Evolutionary conservation across 2,888 invertebrate species (phyloP).

Genomic region (Catocala nupta): DNA sequence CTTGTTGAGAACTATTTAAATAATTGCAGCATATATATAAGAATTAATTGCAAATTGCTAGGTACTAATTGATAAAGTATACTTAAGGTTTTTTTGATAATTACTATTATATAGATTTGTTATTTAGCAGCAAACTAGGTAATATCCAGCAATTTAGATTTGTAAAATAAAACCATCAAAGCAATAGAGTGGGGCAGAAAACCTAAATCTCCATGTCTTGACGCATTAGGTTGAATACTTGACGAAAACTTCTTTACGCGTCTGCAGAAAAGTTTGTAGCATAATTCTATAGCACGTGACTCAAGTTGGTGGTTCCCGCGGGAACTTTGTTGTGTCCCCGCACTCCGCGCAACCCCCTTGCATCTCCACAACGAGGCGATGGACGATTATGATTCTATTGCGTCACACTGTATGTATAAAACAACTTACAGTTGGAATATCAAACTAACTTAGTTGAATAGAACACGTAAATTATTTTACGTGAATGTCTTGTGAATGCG

Average conservation of each 20-base stretch:
- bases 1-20: too few species aligned
- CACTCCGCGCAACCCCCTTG: neutral
- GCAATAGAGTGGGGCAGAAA: too few species aligned
- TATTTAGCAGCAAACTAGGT: too few species aligned
- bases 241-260: neutral
- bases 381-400: constrained; percentile 17
- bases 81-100: too few species aligned
- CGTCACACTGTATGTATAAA: constrained; percentile 8
- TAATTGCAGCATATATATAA: too few species aligned
- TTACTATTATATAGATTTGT: too few species aligned
- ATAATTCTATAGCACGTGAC: constrained; percentile 15
- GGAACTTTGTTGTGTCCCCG: constrained; percentile 1
- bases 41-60: too few species aligned
- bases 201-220: too few species aligned
- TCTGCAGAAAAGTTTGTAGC: constrained; percentile 5
- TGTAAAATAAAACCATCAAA: too few species aligned
- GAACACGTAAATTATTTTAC: constrained; percentile 17
- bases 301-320: constrained; percentile 8
- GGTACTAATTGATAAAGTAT: too few species aligned
- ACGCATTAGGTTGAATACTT: too few species aligned
- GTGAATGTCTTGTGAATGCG: neutral
- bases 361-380: constrained; percentile 9
- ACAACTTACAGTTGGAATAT: constrained; percentile 7
- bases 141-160: too few species aligned
- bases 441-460: neutral